phyloP scores from a whole-genome alignment of 2,113 vertebrate genomes.

The Chitala chitala region DNA sequence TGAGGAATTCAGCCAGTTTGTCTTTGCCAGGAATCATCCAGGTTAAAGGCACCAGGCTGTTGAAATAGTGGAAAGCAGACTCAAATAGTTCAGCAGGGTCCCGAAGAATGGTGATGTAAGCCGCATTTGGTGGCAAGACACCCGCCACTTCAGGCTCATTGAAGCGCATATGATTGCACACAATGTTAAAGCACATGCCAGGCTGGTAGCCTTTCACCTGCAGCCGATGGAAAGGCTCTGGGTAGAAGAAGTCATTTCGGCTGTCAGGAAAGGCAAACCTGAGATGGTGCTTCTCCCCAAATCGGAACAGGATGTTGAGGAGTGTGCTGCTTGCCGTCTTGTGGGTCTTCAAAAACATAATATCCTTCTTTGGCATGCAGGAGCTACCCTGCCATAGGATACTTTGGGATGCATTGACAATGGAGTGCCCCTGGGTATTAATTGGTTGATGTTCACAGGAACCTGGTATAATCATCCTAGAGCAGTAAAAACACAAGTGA shows the following conservation, averaged over 20 bases:
- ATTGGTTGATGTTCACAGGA: slow-evolving; percentile 56
- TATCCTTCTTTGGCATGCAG: slow-evolving; percentile 68
- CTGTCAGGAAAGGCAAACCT: slow-evolving; percentile 82
- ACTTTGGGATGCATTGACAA: not conserved
- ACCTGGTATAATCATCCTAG: slow-evolving; percentile 53
- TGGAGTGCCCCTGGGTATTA: rapidly evolving
- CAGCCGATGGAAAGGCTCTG: slow-evolving; percentile 69
- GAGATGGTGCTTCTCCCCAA: slow-evolving; percentile 80
- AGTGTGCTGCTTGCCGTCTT: slow-evolving; percentile 94
- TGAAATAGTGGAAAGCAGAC: slow-evolving; percentile 90
- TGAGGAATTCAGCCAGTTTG: slow-evolving; percentile 76
- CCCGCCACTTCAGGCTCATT: slow-evolving; percentile 69
- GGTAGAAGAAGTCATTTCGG: slow-evolving; percentile 89
- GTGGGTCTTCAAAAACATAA: slow-evolving; percentile 98
- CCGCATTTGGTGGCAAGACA: slow-evolving; percentile 65
- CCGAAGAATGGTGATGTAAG: slow-evolving; percentile 81
- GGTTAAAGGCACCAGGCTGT: slow-evolving; percentile 71
- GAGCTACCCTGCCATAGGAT: not conserved
- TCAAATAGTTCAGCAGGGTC: slow-evolving; percentile 85
- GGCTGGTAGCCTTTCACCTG: slow-evolving; percentile 80
- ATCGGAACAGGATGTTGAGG: slow-evolving; percentile 92
- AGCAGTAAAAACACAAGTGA: slow-evolving; percentile 20
- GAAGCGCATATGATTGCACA: slow-evolving; percentile 96
- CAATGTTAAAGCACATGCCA: slow-evolving; percentile 80
- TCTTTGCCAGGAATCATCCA: slow-evolving; percentile 72